Evolutionary conservation across 2,113 vertebrate species (phyloP).

Genomic region (Nettapus auritus): DNA sequence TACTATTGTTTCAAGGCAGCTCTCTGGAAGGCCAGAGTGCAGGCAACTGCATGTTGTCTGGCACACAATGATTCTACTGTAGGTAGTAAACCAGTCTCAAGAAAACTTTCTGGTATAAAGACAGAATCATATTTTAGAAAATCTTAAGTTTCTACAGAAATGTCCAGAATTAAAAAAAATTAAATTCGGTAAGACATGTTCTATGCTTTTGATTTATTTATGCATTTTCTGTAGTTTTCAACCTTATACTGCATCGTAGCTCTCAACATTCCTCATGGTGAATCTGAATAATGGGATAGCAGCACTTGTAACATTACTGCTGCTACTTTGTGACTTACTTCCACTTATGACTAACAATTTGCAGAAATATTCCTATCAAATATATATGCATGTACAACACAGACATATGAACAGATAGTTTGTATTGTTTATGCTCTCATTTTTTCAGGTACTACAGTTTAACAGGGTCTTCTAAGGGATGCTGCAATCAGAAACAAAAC

Average conservation of each 20-base stretch:
- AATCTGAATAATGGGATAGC: not conserved
- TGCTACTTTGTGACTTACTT: not conserved
- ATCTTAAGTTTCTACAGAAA: not conserved
- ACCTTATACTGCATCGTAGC: not conserved
- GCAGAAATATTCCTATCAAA: not conserved
- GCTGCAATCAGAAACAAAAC: not conserved
- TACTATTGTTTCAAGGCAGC: conserved; percentile 46
- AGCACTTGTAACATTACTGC: not conserved
- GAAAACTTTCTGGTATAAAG: not conserved
- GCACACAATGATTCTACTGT: not conserved
- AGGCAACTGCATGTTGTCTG: not conserved
- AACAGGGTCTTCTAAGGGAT: not conserved
- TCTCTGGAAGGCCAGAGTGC: not conserved
- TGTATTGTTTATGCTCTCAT: not conserved
- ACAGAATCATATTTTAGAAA: not conserved
- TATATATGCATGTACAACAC: too few relatives aligned
- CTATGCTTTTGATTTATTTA: not conserved
- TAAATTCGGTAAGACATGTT: not conserved
- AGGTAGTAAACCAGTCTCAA: not conserved
- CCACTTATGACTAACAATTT: not conserved
- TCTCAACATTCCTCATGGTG: not conserved
- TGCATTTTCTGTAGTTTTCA: not conserved
- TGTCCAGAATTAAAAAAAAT: not conserved
- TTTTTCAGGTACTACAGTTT: not conserved
- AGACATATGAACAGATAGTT: not conserved